Evolutionary conservation across 2,113 vertebrate genomes (phyloP).

Genomic region (Malurus melanocephalus): DNA sequence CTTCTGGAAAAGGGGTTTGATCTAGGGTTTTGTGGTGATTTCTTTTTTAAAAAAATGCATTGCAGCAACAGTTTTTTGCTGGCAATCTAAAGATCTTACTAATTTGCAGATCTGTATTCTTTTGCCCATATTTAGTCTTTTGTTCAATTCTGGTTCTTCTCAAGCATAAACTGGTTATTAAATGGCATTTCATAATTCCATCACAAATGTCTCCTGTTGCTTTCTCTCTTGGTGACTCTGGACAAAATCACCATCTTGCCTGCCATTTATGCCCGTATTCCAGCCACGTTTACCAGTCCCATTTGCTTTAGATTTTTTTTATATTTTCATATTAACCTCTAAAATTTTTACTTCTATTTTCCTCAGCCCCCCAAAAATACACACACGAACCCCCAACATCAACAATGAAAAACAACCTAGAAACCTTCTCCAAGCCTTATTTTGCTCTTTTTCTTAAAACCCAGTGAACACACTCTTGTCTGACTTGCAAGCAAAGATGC

Average conservation of each 20-base stretch:
- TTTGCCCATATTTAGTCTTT: not conserved
- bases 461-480: not conserved
- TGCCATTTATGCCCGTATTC: not conserved
- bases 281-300: not conserved
- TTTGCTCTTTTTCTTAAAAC: not conserved
- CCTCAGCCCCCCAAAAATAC: accelerated
- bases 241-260: not conserved
- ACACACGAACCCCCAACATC: not conserved
- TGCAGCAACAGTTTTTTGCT: not conserved
- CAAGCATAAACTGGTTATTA: not conserved
- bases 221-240: not conserved
- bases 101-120: not conserved
- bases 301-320: not conserved
- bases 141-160: not conserved
- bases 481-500: not conserved
- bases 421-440: not conserved
- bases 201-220: not conserved
- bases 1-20: not conserved
- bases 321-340: not conserved
- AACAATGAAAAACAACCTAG: not conserved
- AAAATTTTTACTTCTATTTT: not conserved
- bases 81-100: not conserved
- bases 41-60: not conserved
- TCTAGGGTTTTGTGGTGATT: not conserved
- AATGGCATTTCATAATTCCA: not conserved